Evolutionary conservation across 2,888 invertebrate species (phyloP).

Genomic region (Elmis aenea): DNA sequence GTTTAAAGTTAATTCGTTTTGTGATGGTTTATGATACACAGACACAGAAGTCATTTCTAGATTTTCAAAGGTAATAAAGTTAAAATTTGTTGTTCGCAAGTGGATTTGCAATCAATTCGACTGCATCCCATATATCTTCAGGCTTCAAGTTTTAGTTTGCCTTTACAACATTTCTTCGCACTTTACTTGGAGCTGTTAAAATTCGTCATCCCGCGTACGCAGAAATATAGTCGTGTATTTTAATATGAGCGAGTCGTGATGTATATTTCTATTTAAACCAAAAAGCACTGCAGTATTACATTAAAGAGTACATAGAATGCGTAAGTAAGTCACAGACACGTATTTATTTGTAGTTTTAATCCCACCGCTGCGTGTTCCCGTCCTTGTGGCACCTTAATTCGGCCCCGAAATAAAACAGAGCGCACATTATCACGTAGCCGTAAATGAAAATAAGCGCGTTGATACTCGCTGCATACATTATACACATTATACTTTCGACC

Average conservation of each 20-base stretch:
- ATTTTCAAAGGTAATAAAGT: too few relatives aligned
- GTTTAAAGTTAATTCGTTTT: too few relatives aligned
- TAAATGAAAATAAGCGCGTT: conserved; percentile 24
- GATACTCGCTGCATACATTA: conserved; percentile 35
- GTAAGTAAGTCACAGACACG: conserved; percentile 18
- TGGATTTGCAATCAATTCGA: too few relatives aligned
- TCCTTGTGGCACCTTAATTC: conserved; percentile 9
- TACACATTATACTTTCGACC: conserved; percentile 38
- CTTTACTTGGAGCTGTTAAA: too few relatives aligned
- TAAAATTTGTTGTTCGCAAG: too few relatives aligned
- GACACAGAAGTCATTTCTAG: too few relatives aligned
- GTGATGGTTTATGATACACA: too few relatives aligned
- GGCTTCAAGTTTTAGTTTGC: too few relatives aligned
- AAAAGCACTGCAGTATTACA: conserved; percentile 20
- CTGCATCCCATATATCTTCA: too few relatives aligned
- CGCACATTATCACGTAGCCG: conserved; percentile 22
- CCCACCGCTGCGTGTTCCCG: conserved; percentile 8
- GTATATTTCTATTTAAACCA: conserved; percentile 20
- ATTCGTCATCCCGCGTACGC: too few relatives aligned
- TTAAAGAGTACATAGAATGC: conserved; percentile 18
- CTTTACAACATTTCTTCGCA: too few relatives aligned
- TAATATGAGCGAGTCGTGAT: conserved; percentile 11
- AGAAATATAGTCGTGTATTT: too few relatives aligned
- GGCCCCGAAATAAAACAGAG: conserved; percentile 10
- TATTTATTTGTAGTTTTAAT: conserved; percentile 15